Conservation (phyloP, 2,113 vertebrate species). For the Trinectes maculatus region DNA sequence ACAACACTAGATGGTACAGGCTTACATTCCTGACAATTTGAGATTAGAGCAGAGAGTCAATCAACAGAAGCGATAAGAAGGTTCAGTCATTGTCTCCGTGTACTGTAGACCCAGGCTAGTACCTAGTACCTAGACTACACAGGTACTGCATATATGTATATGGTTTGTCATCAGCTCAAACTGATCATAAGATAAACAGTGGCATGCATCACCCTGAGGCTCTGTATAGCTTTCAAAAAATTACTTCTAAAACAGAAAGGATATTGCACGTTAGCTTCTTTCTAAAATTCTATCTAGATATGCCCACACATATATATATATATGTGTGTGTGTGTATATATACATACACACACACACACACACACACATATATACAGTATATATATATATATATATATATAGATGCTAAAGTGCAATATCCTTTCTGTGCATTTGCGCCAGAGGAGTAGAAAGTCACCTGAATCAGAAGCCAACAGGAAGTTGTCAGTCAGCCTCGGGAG, state of each 20-base stretch:
- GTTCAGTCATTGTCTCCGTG: not conserved
- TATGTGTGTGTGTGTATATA: no score
- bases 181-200: not conserved
- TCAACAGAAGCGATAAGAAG: not conserved
- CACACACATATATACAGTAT: no score
- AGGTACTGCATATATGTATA: not conserved
- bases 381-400: no score
- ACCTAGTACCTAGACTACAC: not conserved
- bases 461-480: no score
- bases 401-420: no score
- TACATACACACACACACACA: no score
- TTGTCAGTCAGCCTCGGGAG: no score
- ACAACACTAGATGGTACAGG: constrained; percentile 1
- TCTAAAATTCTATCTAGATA: no score
- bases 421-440: no score
- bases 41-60: not conserved
- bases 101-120: not conserved
- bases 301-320: no score
- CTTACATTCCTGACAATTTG: not conserved
- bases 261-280: not conserved
- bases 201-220: no score
- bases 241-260: not conserved
- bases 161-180: not conserved
- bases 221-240: not conserved
- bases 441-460: no score